Percentiles rank a stretch among this genome's conserved stretches.
Evolutionary conservation across 2,797 vertebrate species (phyloP).

Genomic region (Anas georgica): DNA sequence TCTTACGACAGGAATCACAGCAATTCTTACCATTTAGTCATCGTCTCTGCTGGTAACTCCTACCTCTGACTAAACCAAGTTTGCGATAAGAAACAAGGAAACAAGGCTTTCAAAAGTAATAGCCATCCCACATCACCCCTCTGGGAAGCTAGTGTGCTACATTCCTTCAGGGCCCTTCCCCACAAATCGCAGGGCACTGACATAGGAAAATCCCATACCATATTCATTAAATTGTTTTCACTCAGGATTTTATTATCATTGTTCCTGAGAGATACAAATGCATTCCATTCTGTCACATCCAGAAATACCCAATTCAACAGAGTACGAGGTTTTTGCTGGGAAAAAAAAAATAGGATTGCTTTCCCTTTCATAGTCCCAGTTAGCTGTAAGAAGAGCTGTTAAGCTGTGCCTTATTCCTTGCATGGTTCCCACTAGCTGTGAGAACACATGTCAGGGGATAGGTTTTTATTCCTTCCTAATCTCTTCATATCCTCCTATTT

Average conservation of each 20-base stretch:
- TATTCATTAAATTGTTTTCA: background rate
- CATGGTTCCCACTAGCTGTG: background rate
- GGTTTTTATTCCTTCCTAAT: background rate
- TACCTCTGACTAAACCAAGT: background rate
- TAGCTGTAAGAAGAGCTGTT: background rate
- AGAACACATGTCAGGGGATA: background rate
- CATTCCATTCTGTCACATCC: background rate
- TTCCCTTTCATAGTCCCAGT: background rate
- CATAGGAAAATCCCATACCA: background rate
- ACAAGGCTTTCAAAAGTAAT: background rate
- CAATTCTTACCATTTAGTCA: background rate
- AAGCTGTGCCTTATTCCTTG: background rate
- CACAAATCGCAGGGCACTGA: background rate
- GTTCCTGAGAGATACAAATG: background rate
- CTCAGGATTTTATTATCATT: background rate
- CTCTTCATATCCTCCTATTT: background rate
- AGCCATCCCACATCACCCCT: background rate
- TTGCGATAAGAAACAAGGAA: background rate
- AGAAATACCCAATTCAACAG: background rate
- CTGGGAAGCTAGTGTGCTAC: background rate
- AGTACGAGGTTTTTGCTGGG: accelerated
- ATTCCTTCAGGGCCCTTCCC: background rate
- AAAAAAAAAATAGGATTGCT: background rate
- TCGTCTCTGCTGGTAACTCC: background rate
- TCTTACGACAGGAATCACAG: background rate